Conservation (phyloP, 2,888 invertebrate genomes). For the Acleris literana region DNA sequence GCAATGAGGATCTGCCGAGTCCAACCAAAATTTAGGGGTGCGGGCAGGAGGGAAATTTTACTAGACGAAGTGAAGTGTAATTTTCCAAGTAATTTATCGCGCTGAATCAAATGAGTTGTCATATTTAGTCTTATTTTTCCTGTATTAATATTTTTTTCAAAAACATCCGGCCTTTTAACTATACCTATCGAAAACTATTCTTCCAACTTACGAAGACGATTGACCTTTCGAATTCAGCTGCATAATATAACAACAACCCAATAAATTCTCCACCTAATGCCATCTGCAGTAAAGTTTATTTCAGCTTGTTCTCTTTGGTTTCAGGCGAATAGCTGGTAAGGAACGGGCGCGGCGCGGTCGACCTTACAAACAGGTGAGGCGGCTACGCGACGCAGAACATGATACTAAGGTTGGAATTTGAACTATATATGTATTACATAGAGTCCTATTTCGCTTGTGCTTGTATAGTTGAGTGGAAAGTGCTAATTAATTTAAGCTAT, state of each 20-base stretch:
- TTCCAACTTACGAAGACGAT: slow-evolving; percentile 2
- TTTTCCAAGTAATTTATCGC: too few species aligned
- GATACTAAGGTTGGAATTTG: slow-evolving; percentile 81
- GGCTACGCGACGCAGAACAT: slow-evolving; percentile 80
- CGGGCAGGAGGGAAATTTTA: too few species aligned
- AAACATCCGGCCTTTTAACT: too few species aligned
- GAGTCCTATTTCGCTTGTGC: slow-evolving; percentile 22
- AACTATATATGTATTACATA: slow-evolving; percentile 59
- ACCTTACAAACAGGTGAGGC: slow-evolving; percentile 83
- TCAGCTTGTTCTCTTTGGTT: slow-evolving; percentile 49
- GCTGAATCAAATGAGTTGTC: too few species aligned
- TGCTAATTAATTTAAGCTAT: slow-evolving; percentile 8
- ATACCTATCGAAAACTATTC: too few species aligned
- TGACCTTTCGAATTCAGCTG: slow-evolving; percentile 7
- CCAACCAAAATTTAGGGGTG: too few species aligned
- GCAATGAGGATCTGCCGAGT: too few species aligned
- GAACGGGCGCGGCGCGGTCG: slow-evolving; percentile 80
- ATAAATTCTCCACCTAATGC: background rate
- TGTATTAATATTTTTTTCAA: too few species aligned
- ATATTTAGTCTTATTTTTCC: too few species aligned
- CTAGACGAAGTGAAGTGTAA: too few species aligned
- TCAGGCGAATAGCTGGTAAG: slow-evolving; percentile 74
- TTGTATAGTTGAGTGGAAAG: slow-evolving; percentile 9
- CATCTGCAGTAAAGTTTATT: background rate
- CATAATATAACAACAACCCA: background rate